These are phyloP conservation scores for Pachyuromys duprasi DNA, from an alignment of 2,797 vertebrate genomes.

Conservation along the genomic window DNA sequence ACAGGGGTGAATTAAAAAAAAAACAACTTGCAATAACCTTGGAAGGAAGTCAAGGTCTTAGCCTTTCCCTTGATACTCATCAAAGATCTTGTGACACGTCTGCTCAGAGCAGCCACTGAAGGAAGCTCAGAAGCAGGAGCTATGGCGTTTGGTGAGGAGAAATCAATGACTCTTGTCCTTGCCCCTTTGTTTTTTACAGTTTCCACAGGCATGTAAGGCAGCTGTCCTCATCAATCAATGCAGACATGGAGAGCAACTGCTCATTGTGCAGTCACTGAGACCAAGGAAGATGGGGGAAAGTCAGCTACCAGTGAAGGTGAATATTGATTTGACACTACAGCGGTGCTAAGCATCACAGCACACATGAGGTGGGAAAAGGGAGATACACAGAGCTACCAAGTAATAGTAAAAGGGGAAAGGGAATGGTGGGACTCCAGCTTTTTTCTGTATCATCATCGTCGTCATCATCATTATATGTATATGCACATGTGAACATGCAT, in stretches of 20 bases:
- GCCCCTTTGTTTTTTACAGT: neutral
- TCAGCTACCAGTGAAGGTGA: neutral
- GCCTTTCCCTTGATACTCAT: neutral
- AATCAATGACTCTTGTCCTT: neutral
- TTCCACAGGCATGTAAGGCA: neutral
- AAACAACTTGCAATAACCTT: neutral
- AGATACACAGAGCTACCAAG: neutral
- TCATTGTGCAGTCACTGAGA: neutral
- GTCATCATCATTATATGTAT: neutral
- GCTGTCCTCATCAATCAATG: neutral
- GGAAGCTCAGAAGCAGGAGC: neutral
- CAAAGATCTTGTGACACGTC: neutral
- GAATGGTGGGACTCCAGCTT: neutral
- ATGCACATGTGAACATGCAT: neutral
- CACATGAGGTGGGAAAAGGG: neutral
- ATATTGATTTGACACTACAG: neutral
- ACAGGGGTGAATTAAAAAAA: neutral
- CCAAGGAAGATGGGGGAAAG: neutral
- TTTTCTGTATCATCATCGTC: too few relatives aligned
- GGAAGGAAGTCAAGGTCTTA: neutral
- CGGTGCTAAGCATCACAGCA: neutral
- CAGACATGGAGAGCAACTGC: neutral
- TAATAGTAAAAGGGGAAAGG: neutral
- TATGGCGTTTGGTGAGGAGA: neutral
- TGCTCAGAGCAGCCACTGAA: neutral